A percentile compares a stretch with the other conserved stretches of the same genome.
phyloP scores from a whole-genome alignment of 2,113 vertebrate species.

The Spea multiplicata region DNA sequence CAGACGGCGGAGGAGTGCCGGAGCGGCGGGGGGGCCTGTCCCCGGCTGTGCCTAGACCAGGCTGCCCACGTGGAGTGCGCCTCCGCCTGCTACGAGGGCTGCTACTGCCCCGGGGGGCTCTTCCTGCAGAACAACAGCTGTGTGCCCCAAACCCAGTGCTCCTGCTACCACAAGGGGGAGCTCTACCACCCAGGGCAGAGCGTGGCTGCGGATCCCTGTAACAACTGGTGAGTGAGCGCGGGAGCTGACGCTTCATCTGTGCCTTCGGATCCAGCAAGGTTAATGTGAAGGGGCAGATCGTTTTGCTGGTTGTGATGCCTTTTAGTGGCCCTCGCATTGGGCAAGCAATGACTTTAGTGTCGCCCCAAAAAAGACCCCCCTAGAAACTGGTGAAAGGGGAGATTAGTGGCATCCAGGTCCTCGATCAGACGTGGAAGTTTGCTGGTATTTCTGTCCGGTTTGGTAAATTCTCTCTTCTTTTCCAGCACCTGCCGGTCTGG shows the following conservation, averaged over 20 bases:
- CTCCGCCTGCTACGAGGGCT: conserved; percentile 72
- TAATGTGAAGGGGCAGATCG: no score
- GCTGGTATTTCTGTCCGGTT: no score
- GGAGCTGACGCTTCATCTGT: neutral
- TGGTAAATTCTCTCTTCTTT: neutral
- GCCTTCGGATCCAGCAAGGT: no score
- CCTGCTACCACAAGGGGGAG: conserved; percentile 72
- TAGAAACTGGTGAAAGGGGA: no score
- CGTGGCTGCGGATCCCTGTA: conserved; percentile 66
- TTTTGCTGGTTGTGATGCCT: no score
- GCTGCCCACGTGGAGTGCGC: conserved; percentile 70
- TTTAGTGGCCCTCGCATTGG: no score
- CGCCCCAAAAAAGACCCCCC: no score
- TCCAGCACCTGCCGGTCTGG: conserved; percentile 77
- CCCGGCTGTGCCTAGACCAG: conserved; percentile 74
- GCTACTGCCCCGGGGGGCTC: conserved; percentile 72
- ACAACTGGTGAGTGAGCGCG: conserved; percentile 74
- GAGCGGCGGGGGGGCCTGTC: conserved; percentile 69
- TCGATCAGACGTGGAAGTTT: no score
- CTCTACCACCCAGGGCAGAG: conserved; percentile 56
- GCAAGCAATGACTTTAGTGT: no score
- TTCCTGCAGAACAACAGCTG: conserved; percentile 77
- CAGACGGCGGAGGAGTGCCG: conserved; percentile 67
- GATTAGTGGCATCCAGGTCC: no score
- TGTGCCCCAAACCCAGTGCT: conserved; percentile 64